Conservation (phyloP, 1,140 invertebrate genomes). For the Calycopis cecrops region DNA sequence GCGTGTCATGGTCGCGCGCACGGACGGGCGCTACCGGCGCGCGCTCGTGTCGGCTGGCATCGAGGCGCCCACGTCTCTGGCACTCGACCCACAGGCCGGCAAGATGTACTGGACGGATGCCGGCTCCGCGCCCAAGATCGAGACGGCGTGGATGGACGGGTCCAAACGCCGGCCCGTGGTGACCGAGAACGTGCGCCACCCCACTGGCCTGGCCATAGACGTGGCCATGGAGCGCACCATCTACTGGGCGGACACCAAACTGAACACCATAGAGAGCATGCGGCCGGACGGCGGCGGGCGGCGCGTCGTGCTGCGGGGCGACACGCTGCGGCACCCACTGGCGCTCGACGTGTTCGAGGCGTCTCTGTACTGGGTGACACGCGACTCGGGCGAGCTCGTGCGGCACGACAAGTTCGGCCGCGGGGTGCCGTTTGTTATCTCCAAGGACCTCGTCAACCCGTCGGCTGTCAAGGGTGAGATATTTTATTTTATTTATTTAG, state of each 20-base stretch:
- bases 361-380: conserved; percentile 91
- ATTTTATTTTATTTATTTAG: too few relatives aligned
- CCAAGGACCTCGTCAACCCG: conserved; percentile 87
- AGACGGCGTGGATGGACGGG: conserved; percentile 97
- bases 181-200: conserved; percentile 86
- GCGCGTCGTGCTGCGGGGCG: conserved; percentile 83
- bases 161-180: conserved; percentile 88
- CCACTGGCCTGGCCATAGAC: conserved; percentile 93
- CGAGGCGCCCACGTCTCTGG: conserved; percentile 90
- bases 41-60: conserved; percentile 83
- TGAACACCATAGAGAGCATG: conserved; percentile 94
- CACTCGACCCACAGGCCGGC: conserved; percentile 90
- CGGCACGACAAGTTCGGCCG: conserved; percentile 96
- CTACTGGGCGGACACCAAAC: conserved; percentile 97
- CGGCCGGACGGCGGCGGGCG: conserved; percentile 88
- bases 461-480: conserved; percentile 86
- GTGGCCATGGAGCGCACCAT: conserved; percentile 91
- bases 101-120: conserved; percentile 94
- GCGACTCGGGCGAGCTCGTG: conserved; percentile 88
- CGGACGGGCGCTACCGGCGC: conserved; percentile 91
- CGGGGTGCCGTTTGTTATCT: conserved; percentile 89
- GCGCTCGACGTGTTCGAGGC: conserved; percentile 96
- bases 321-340: conserved; percentile 85
- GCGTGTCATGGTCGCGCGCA: conserved; percentile 89
- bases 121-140: conserved; percentile 89